Evolutionary conservation across 1,140 invertebrate genomes (phyloP).

Genomic region (Cydia amplana): DNA sequence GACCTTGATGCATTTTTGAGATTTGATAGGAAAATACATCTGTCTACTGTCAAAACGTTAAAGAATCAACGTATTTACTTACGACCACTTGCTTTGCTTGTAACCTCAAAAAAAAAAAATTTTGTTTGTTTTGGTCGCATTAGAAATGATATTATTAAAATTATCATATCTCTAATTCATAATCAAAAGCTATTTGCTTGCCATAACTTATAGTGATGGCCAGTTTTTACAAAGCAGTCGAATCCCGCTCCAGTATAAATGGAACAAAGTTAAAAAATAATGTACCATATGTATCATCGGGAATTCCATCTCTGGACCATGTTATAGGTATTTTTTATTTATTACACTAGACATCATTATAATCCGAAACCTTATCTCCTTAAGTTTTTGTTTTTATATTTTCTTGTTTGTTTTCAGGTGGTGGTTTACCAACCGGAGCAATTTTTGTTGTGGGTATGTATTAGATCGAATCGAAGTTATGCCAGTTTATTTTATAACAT

Average conservation of each 20-base stretch:
- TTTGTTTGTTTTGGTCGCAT: neutral
- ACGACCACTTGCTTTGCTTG: neutral
- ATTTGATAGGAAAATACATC: neutral
- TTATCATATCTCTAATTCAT: neutral
- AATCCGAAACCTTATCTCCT: conserved; percentile 19
- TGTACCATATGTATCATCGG: conserved; percentile 80
- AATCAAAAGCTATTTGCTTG: neutral
- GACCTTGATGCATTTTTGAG: neutral
- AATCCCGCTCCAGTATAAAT: conserved; percentile 48
- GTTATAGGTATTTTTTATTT: conserved; percentile 79
- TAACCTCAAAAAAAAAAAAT: neutral
- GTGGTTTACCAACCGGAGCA: conserved; percentile 80
- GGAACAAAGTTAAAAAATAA: conserved; percentile 72
- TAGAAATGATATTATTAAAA: neutral
- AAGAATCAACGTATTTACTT: no score
- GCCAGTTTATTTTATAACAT: neutral
- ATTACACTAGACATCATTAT: conserved; percentile 13
- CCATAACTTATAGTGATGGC: conserved; percentile 42
- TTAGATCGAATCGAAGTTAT: neutral
- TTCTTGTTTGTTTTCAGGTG: conserved; percentile 71
- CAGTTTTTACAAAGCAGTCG: conserved; percentile 65
- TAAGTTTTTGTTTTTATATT: conserved; percentile 36
- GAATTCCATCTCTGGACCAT: conserved; percentile 85
- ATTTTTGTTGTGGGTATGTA: conserved; percentile 80
- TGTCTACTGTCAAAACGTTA: neutral